Evolutionary conservation across 2,888 invertebrate species (phyloP), one percentile per base, ranked within the genome.

Genomic region (Trimorus sp.): DNA sequence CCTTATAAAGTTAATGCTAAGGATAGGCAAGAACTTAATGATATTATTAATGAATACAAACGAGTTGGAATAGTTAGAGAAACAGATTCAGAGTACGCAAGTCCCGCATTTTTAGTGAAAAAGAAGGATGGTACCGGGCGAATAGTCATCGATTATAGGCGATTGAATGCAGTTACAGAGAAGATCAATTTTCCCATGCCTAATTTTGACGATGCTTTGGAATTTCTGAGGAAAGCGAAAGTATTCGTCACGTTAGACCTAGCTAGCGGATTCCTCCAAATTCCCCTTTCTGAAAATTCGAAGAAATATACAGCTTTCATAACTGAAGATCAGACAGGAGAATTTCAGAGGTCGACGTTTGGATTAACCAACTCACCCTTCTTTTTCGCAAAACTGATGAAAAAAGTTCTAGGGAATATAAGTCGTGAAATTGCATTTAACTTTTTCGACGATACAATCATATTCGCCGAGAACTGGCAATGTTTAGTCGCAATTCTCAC

Each of bases 381-480:
- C 15, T 54, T 15, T 9, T 68, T 68, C 14, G 63, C 63, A 5
- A 63, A 63, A 26, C 14, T 63, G 0, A 63, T 63, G 63, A 36
- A 37, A 37, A 49, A 63, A 15, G 79, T 66, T 12, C 5, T 45
- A 60, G 7, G 71, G 54, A n/a, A 26, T 26, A 9, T 81, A 68
- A 54, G 15, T 53, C 4, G 48, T 77, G 38, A 16, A 65, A 16
- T 15, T 65, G 11, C 4, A 15, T 11, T 53, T 4, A 60, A 38
- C 7, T 80, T 69, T 8, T 76, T 76, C 14, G 37, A n/a, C 26
- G 54, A 65, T 15, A 56, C 45, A 14, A 40, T 59, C 12, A 59
- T 59, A 15, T 59, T 59, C 9, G 59, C 59, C 7, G 40, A 15
- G 7, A 40, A 40, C 40, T 59, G 59, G 59, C 6, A 5, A n/a